Evolutionary conservation across 1,140 invertebrate species (phyloP), one percentile per base, ranked within the genome.

Genomic region (Trachelipus rathkii): DNA sequence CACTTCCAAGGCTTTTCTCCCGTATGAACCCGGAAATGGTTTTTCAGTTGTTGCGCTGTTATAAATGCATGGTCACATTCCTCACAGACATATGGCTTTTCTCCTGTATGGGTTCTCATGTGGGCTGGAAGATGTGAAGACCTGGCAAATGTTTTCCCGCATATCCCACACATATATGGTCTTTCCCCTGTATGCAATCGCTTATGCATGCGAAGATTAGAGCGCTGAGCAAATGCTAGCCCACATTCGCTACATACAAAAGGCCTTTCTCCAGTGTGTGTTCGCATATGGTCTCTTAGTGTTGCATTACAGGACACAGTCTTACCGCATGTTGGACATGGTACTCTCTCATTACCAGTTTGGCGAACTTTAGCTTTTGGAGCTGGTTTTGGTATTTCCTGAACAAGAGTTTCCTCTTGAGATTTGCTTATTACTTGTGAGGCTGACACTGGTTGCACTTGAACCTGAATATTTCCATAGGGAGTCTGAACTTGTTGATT

Each of bases 321-420:
- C 44, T 81, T 81, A 13, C 78, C 82, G 87, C 87, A 19, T 86
- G 81, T 83, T n/a, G 83, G 83, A 23, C 80, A 78, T 13, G 78
- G 85, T 83, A 87, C 85, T 70, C 86, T 85, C 50, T 81, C 79
- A n/a, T 74, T 72, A 6, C 77, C 77, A 66, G 74, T 76, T 43
- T 79, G 78, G 21, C 78, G 74, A 53, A 79, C 78, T 19, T 19
- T 60, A 8, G 11, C 19, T 60, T 60, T 60, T 13, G 50, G 11
- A 60, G 19, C 50, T 19, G 11, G 50, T 60, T 60, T 60, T 60
- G 50, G 50, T 19, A 19, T 60, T 19, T 60, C 50, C 19, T 13
- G 11, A 60, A 19, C 19, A 60, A 60, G 1, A 60, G 11, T 60
- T 19, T 60, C 50, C 19, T 60, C 44, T n/a, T 69, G 66, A 53